Evolutionary conservation across 2,797 vertebrate genomes (phyloP), one percentile per base, ranked within the genome.

Genomic region (Poliocrania exsul): DNA sequence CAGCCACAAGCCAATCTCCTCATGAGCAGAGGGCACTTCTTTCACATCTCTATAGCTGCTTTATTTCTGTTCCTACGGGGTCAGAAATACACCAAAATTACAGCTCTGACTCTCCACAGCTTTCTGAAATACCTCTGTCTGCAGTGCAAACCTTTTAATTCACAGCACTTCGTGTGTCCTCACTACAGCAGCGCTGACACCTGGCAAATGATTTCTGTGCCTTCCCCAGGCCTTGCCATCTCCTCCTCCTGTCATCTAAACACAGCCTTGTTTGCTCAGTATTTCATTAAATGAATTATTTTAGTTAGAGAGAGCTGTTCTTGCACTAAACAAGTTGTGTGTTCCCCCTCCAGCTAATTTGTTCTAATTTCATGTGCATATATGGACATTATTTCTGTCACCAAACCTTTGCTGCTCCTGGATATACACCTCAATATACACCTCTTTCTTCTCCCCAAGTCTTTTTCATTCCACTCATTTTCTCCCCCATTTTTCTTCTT

Each of bases 81-180:
- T 56, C 81, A 88, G 60, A 77, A 94, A 93, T n/a, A 38, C 40
- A 64, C 64, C 66, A 16, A 56, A 91, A 94, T 95, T 86, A 88
- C 78, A 92, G 78, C 57, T 53, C 53, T 72, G n/a, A 14, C 58
- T 60, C 69, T 21, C 53, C 26, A 40, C 54, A 64, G 70, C 73
- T 61, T 74, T 61, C 81, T 47, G 4, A 47, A 85, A 49, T 4
- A 4, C 54, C 60, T 50, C 81, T 46, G 82, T 25, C n/a, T 75
- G 23, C 77, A 62, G 38, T 0, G 16, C 66, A 79, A 35, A 37
- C 11, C 70, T 92, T 77, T 60, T 12, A 17, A 66, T 49, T 77
- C 73, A 2, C 58, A 73, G 85, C 73, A 25, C 8, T 74, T 18
- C 1, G 0, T 6, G 46, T 44, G 42, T 26, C 70, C 85, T 31